Evolutionary conservation across 2,113 vertebrate genomes (phyloP).

Genomic region (Ctenodactylus gundi): DNA sequence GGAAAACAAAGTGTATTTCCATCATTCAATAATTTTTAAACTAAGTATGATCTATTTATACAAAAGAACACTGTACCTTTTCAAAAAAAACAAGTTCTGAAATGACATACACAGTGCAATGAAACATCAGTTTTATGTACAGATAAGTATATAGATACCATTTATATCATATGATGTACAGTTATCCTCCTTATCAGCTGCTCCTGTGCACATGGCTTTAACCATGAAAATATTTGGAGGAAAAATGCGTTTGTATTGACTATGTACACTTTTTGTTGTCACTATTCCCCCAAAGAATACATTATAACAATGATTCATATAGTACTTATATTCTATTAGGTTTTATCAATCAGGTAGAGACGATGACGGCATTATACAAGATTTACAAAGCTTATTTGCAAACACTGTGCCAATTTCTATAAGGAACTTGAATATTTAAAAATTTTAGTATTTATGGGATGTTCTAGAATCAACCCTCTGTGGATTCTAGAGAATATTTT

Average conservation of each 20-base stretch:
- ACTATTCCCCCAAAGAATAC: not conserved
- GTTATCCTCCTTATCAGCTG: not conserved
- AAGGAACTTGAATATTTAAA: not conserved
- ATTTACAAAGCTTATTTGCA: not conserved
- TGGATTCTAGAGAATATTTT: too few relatives aligned
- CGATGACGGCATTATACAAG: too few relatives aligned
- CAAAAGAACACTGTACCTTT: not conserved
- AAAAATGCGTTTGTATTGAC: not conserved
- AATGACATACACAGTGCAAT: not conserved
- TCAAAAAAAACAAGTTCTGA: not conserved
- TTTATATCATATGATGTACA: not conserved
- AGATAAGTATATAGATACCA: too few relatives aligned
- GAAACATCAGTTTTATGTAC: not conserved
- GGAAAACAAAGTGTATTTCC: not conserved
- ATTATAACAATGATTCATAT: not conserved
- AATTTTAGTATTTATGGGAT: not conserved
- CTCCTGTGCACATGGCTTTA: not conserved
- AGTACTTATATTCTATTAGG: not conserved
- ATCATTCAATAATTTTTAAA: not conserved
- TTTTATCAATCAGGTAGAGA: not conserved
- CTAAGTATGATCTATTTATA: slow-evolving; percentile 8
- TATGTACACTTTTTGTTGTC: not conserved
- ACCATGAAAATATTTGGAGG: not conserved
- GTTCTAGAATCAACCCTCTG: not conserved
- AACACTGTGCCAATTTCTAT: not conserved